These are phyloP conservation scores for Maniola jurtina DNA, from an alignment of 1,140 invertebrate genomes.

Conservation along the genomic window DNA sequence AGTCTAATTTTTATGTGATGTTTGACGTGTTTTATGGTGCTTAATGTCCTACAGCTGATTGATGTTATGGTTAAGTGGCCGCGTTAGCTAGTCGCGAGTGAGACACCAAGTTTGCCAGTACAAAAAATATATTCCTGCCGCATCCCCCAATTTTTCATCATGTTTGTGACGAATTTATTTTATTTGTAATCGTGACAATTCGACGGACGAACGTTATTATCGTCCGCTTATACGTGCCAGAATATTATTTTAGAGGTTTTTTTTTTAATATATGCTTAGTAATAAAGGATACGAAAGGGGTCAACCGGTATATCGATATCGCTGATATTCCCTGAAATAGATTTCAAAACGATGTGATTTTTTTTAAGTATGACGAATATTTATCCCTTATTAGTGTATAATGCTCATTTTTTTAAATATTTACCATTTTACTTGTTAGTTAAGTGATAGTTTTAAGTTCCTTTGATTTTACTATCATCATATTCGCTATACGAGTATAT, in stretches of 20 bases:
- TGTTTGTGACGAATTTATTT: constrained; percentile 52
- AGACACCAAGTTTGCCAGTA: constrained; percentile 50
- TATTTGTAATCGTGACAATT: constrained; percentile 29
- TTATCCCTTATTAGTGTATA: constrained; percentile 69
- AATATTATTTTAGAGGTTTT: constrained; percentile 67
- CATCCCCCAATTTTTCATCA: constrained; percentile 17
- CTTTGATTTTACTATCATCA: constrained; percentile 50
- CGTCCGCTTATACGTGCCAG: constrained; percentile 71
- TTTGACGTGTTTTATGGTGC: constrained; percentile 61
- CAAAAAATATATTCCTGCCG: constrained; percentile 41
- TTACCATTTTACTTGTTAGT: constrained; percentile 70
- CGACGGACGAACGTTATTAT: constrained; percentile 38
- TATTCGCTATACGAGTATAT: constrained; percentile 51
- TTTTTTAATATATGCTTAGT: constrained; percentile 64
- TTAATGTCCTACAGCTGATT: constrained; percentile 53
- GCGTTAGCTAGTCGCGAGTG: constrained; percentile 30
- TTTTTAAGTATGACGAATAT: constrained; percentile 55
- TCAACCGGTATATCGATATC: constrained; percentile 44
- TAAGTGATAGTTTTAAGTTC: constrained; percentile 69
- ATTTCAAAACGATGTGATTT: constrained; percentile 58
- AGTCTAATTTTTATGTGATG: constrained; percentile 45
- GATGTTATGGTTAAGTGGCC: constrained; percentile 27
- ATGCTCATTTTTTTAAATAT: constrained; percentile 75
- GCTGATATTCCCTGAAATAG: constrained; percentile 42
- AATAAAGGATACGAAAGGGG: constrained; percentile 53